A percentile compares a stretch with the other conserved stretches of the same genome.
These are phyloP conservation scores for Ellobius talpinus DNA, from an alignment of 2,113 vertebrate species.

Conservation along the genomic window DNA sequence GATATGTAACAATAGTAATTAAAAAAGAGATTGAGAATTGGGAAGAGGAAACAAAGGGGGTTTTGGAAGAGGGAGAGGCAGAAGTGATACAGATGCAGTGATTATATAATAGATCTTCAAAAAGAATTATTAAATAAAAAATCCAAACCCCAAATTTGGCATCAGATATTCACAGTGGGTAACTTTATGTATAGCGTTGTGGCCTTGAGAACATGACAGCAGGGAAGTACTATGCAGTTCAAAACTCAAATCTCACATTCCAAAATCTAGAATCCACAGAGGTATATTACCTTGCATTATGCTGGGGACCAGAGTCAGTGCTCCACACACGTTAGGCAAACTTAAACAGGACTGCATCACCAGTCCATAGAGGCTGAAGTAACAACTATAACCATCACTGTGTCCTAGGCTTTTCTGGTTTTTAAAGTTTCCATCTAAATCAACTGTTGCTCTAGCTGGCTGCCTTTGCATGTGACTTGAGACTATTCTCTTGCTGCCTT, in stretches of 20 bases:
- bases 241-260: background rate
- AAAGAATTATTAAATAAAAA: background rate
- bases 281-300: background rate
- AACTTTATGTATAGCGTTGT: background rate
- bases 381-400: background rate
- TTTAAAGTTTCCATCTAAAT: background rate
- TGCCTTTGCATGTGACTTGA: background rate
- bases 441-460: background rate
- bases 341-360: background rate
- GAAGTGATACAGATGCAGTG: too few relatives aligned
- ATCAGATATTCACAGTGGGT: background rate
- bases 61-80: background rate
- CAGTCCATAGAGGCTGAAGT: background rate
- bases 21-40: background rate
- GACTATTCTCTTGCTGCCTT: background rate
- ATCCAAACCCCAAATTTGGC: conserved; percentile 4
- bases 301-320: background rate
- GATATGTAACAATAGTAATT: background rate
- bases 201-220: background rate
- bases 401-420: background rate
- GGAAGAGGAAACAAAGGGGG: background rate
- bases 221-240: background rate
- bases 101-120: background rate
- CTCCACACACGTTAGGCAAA: background rate
- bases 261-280: background rate